phyloP scores from a whole-genome alignment of 2,888 invertebrate genomes.

The Drosophila multiciliata region DNA sequence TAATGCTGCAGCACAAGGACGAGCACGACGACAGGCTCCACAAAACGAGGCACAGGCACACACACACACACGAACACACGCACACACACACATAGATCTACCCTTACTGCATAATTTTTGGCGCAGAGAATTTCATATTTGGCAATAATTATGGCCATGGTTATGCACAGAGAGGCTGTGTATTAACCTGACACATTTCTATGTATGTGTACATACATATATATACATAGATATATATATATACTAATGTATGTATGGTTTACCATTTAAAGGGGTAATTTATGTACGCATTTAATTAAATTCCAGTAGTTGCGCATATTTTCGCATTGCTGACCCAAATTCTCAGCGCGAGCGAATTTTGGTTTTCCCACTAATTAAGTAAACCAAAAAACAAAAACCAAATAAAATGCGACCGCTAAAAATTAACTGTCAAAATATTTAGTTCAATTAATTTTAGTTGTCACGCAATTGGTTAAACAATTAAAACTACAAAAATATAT shows the following conservation, averaged over 20 bases:
- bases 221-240: background rate
- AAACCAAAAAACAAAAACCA: conserved; percentile 23
- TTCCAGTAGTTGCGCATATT: conserved; percentile 67
- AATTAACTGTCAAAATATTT: conserved; percentile 58
- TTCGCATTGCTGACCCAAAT: conserved; percentile 64
- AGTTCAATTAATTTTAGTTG: conserved; percentile 45
- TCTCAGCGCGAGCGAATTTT: conserved; percentile 26
- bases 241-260: conserved; percentile 23
- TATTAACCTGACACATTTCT: conserved; percentile 22
- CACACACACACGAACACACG: conserved; percentile 1
- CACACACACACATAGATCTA: background rate
- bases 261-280: conserved; percentile 74
- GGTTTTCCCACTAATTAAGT: conserved; percentile 56
- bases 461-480: conserved; percentile 58
- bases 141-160: conserved; percentile 68
- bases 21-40: conserved; percentile 24
- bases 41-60: conserved; percentile 13
- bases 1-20: conserved; percentile 55
- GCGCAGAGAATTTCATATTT: conserved; percentile 69
- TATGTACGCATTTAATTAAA: conserved; percentile 80
- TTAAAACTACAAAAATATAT: conserved; percentile 29
- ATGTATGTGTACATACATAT: background rate
- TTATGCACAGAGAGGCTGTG: conserved; percentile 9
- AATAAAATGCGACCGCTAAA: conserved; percentile 22
- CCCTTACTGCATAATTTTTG: conserved; percentile 63